Evolutionary conservation across 2,888 invertebrate genomes (phyloP).

Genomic region (Neoascia interrupta): DNA sequence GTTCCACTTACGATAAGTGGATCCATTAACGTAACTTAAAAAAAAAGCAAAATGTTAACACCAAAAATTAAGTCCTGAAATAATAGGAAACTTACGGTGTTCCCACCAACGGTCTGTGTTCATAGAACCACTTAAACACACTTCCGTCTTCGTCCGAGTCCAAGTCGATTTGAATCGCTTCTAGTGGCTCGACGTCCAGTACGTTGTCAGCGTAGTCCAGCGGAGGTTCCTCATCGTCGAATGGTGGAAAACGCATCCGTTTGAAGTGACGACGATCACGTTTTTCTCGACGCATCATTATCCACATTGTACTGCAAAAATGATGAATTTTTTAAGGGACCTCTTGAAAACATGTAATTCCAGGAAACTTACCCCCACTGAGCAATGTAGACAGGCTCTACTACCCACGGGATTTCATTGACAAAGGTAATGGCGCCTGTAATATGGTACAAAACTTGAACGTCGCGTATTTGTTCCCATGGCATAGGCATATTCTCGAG

Average conservation of each 20-base stretch:
- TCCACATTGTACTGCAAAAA: constrained; percentile 96
- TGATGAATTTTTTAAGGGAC: not conserved
- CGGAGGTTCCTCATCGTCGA: constrained; percentile 99
- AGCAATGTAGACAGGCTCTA: constrained; percentile 99
- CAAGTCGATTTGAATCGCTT: constrained; percentile 98
- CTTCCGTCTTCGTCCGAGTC: constrained; percentile 96
- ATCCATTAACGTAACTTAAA: constrained; percentile 93
- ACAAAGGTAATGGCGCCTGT: constrained; percentile 99
- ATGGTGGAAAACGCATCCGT: constrained; percentile 99
- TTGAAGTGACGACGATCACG: constrained; percentile 99
- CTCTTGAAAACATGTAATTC: not conserved
- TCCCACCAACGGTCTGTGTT: constrained; percentile 96
- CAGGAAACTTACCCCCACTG: constrained; percentile 98
- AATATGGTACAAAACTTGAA: constrained; percentile 98
- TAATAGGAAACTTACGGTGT: constrained; percentile 83
- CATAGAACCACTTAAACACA: constrained; percentile 98
- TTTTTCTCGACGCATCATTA: constrained; percentile 99
- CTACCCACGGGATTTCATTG: constrained; percentile 99
- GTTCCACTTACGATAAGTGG: constrained; percentile 98
- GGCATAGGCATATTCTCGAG: constrained; percentile 99
- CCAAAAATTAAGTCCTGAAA: too few relatives aligned
- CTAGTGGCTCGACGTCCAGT: constrained; percentile 98
- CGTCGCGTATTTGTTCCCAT: constrained; percentile 99
- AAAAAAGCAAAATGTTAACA: constrained; percentile 52
- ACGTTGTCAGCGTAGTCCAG: constrained; percentile 99